phyloP scores from a whole-genome alignment of 2,797 vertebrate species.

The Aeoliscus strigatus region DNA sequence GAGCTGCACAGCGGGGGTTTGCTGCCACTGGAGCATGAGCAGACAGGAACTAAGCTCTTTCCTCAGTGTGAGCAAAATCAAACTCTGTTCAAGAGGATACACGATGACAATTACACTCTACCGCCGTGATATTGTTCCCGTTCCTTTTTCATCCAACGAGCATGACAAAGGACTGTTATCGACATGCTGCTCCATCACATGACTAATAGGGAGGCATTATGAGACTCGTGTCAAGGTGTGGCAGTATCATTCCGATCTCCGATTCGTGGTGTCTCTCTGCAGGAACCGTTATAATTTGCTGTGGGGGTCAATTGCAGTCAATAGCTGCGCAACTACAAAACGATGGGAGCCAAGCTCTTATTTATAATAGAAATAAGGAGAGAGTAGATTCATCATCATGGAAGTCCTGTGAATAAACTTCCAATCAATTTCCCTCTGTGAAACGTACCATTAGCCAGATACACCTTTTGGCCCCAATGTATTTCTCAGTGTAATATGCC shows the following conservation, averaged over 20 bases:
- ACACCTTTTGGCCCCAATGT: too few relatives aligned
- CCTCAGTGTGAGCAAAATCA: slow-evolving; percentile 41
- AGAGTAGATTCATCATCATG: too few relatives aligned
- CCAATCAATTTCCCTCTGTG: too few relatives aligned
- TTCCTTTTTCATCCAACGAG: slow-evolving; percentile 40
- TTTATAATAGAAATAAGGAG: too few relatives aligned
- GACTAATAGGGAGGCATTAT: slow-evolving; percentile 39
- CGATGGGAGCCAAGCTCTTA: too few relatives aligned
- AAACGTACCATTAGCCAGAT: slow-evolving; percentile 5
- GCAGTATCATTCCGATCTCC: slow-evolving; percentile 64
- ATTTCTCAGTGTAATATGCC: too few relatives aligned
- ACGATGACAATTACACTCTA: slow-evolving; percentile 36
- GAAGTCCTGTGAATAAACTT: too few relatives aligned
- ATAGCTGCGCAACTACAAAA: too few relatives aligned
- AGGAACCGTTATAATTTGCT: slow-evolving; percentile 32
- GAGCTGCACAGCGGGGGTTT: slow-evolving; percentile 23
- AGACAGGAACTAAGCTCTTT: slow-evolving; percentile 19
- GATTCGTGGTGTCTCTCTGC: slow-evolving; percentile 26
- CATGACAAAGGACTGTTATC: slow-evolving; percentile 45
- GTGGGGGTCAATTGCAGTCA: slow-evolving; percentile 59
- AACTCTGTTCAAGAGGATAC: slow-evolving; percentile 39
- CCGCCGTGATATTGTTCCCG: slow-evolving; percentile 37
- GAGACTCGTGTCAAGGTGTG: slow-evolving; percentile 38
- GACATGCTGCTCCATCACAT: slow-evolving; percentile 29
- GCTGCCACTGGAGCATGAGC: slow-evolving; percentile 22